Conservation (phyloP, 1,140 invertebrate species). For the Periplaneta americana region DNA sequence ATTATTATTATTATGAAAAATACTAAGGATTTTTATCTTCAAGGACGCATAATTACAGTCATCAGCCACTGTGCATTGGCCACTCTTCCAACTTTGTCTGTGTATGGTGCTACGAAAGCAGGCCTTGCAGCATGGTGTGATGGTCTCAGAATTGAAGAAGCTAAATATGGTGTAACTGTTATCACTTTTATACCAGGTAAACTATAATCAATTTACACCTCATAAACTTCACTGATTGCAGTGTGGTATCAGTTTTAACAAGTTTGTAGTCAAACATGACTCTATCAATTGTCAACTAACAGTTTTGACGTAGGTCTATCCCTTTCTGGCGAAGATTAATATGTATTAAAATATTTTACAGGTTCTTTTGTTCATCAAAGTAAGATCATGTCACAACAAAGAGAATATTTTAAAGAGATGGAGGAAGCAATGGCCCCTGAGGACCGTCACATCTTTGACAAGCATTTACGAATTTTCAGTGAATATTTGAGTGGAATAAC, state of each 20-base stretch:
- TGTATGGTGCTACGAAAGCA: slow-evolving; percentile 78
- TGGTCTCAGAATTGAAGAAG: slow-evolving; percentile 66
- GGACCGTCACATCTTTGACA: neutral
- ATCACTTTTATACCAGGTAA: slow-evolving; percentile 73
- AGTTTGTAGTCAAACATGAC: too few species aligned
- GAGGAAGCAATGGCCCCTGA: neutral
- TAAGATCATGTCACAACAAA: neutral
- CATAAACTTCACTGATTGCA: too few species aligned
- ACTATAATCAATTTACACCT: too few species aligned
- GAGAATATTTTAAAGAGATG: neutral
- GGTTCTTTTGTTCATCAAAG: neutral
- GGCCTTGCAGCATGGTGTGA: slow-evolving; percentile 64
- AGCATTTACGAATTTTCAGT: neutral
- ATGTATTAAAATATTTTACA: neutral
- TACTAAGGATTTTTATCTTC: too few species aligned
- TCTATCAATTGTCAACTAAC: too few species aligned
- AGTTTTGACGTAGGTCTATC: too few species aligned
- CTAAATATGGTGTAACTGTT: slow-evolving; percentile 64
- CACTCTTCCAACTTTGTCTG: slow-evolving; percentile 61
- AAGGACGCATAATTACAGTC: slow-evolving; percentile 66
- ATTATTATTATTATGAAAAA: too few species aligned
- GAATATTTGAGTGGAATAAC: neutral
- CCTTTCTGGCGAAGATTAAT: too few species aligned
- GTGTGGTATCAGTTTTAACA: too few species aligned
- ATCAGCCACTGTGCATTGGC: slow-evolving; percentile 72